Percentiles rank a stretch among this genome's conserved stretches.
Evolutionary conservation across 1,140 invertebrate species (phyloP).

Genomic region (Drosophila sechellia): DNA sequence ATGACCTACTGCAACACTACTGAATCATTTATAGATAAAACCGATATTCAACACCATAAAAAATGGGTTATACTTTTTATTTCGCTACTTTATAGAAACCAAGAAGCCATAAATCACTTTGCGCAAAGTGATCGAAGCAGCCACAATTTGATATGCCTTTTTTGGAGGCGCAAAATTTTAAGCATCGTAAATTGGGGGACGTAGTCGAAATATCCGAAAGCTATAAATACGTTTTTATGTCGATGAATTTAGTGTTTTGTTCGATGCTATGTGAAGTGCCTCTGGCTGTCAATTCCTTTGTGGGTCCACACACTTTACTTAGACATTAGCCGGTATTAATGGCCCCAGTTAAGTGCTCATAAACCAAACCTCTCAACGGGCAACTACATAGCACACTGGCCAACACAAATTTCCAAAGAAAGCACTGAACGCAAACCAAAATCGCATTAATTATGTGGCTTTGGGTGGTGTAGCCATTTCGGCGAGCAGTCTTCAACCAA

Average conservation of each 20-base stretch:
- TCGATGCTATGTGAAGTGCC: constrained; percentile 9
- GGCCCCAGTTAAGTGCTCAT: constrained; percentile 69
- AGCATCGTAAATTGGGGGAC: constrained; percentile 50
- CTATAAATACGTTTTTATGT: constrained; percentile 55
- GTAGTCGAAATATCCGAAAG: constrained; percentile 35
- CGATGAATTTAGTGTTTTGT: constrained; percentile 26
- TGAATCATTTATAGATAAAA: too few relatives aligned
- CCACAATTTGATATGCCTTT: constrained; percentile 23
- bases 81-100: not conserved
- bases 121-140: constrained; percentile 12
- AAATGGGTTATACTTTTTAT: constrained; percentile 11
- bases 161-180: constrained; percentile 33
- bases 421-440: constrained; percentile 39
- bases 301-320: constrained; percentile 34
- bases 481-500: constrained; percentile 1
- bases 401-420: constrained; percentile 30
- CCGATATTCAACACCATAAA: not conserved
- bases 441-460: constrained; percentile 77
- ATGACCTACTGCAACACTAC: too few relatives aligned
- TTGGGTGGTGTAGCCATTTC: constrained; percentile 21
- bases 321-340: constrained; percentile 69
- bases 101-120: constrained; percentile 12
- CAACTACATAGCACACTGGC: constrained; percentile 8
- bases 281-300: constrained; percentile 44
- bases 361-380: constrained; percentile 52